Evolutionary conservation across 2,797 vertebrate genomes (phyloP).

Genomic region (Brachyrhaphis roseni): DNA sequence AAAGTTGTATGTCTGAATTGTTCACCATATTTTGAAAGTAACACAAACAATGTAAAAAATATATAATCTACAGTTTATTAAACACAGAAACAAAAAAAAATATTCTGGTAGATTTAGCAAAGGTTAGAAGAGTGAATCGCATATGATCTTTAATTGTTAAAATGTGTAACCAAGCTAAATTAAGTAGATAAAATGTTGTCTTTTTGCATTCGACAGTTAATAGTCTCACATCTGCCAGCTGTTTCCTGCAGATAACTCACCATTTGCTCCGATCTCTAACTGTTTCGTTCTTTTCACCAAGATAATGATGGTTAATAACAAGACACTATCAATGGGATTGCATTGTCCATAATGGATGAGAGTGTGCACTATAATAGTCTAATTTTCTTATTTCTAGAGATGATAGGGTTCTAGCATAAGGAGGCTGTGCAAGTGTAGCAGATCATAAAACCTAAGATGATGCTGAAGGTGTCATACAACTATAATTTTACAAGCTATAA

Average conservation of each 20-base stretch:
- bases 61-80: background rate
- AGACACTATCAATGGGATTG: background rate
- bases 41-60: background rate
- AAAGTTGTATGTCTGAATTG: background rate
- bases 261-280: conserved; percentile 11
- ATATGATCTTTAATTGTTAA: background rate
- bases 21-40: background rate
- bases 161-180: background rate
- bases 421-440: background rate
- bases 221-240: background rate
- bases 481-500: conserved; percentile 8
- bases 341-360: background rate
- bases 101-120: background rate
- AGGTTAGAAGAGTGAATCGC: background rate
- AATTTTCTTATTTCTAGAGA: background rate
- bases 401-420: background rate
- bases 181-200: background rate
- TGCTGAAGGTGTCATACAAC: background rate
- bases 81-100: background rate
- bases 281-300: background rate
- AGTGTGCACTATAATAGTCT: background rate
- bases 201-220: background rate
- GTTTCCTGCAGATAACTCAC: conserved; percentile 12
- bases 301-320: background rate
- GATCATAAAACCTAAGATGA: background rate